Percentiles rank a stretch among this genome's conserved stretches.
These are phyloP conservation scores for Dicrostonyx torquatus DNA, from an alignment of 2,797 vertebrate genomes.

Conservation along the genomic window DNA sequence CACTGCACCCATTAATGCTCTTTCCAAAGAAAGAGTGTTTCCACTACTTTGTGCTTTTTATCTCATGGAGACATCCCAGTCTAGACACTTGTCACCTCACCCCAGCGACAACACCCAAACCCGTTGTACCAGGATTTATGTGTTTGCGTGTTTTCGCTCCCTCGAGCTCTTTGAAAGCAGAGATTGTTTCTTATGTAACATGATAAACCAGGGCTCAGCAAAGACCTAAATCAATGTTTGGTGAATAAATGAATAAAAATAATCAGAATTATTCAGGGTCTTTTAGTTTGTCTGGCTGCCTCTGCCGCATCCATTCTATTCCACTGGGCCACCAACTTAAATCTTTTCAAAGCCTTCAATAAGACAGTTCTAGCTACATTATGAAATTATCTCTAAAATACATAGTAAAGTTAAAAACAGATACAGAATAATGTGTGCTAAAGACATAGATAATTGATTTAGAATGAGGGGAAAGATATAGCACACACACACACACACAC, in stretches of 20 bases:
- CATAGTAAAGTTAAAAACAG: background rate
- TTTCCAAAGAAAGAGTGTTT: slow-evolving; percentile 23
- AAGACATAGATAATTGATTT: background rate
- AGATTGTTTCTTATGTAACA: slow-evolving; percentile 59
- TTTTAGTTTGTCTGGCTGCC: background rate
- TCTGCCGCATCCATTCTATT: background rate
- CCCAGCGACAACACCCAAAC: background rate
- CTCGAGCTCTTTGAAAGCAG: slow-evolving; percentile 54
- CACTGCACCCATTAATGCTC: background rate
- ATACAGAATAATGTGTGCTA: background rate
- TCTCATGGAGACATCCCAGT: slow-evolving; percentile 38
- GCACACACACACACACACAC: background rate
- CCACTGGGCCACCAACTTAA: background rate
- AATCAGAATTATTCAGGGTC: slow-evolving; percentile 32
- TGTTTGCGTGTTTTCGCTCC: slow-evolving; percentile 50
- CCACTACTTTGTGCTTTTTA: slow-evolving; percentile 13
- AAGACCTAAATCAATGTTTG: slow-evolving; percentile 52
- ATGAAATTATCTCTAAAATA: slow-evolving; percentile 41
- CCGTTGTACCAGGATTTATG: slow-evolving; percentile 37
- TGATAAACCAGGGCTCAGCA: slow-evolving; percentile 34
- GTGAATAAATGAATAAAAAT: slow-evolving; percentile 66
- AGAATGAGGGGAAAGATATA: background rate
- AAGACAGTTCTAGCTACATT: background rate
- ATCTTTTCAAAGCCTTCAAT: slow-evolving; percentile 16
- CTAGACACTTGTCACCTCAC: slow-evolving; percentile 41